Evolutionary conservation across 2,113 vertebrate genomes (phyloP), one percentile per base, ranked within the genome.

Genomic region (Phocoena phocoena): DNA sequence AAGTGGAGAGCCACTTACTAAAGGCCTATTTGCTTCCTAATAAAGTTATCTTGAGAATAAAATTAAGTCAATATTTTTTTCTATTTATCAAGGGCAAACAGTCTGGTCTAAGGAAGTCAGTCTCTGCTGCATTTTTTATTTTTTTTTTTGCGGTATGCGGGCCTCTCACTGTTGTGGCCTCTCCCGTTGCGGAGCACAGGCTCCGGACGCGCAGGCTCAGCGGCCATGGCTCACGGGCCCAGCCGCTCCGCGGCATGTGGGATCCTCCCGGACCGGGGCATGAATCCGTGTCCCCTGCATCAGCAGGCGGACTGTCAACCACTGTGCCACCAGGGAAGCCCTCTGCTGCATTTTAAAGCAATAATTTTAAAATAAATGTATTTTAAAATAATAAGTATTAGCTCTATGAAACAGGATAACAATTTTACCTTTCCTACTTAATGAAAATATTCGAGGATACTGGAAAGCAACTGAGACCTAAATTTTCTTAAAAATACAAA

Each of bases 21-120:
- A 88, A 74, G 85, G n/a, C 33, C 38, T 77, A 77, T 58, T 18
- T 87, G 65, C n/a, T 94, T 41, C 38, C 28, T 65, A 93, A 74
- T 47, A 85, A 97, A 92, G 67, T 77, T 93, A 50, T 44, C 84
- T 44, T 36, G 89, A 97, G 63, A 86, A 96, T 67, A 97, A 94
- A 93, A 71, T 81, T 23, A 79, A 73, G 70, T 82, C 74, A 94
- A 11, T 88, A 60, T 17, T 36, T 81, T 65, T 92, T 80, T 89
- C 93, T 89, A 20, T 53, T 74, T 84, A 77, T 71, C 14, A 92
- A 90, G 20, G 33, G 26, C 15, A 96, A 95, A 88, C 53, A 87
- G 73, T 90, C 15, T 92, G 80, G 67, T 50, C 73, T 80, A 74
- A 88, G 31, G 58, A 79, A 92, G 28, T 58, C 73, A 58, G 31